Base-by-base conservation (phyloP, 2,113 vertebrate genomes). In the Numida meleagris region DNA sequence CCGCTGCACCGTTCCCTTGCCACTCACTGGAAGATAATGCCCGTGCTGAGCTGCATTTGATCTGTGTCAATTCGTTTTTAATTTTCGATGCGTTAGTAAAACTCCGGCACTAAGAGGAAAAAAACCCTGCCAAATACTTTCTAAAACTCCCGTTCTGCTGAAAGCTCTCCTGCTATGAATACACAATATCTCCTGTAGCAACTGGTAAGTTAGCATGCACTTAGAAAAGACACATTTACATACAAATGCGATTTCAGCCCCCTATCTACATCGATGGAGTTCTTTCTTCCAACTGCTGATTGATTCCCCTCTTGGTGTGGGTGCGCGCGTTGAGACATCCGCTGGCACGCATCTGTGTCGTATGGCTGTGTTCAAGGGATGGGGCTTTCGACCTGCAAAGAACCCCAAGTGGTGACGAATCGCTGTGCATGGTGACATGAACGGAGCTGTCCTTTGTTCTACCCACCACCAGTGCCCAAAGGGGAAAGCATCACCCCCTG, bases 51-150 rank as follows among this genome's bases (percentile, higher is more conserved):
- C 23, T 68, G 93, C 91, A 75, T 86, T 75, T 81, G 95, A 96
- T 96, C 90, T 50, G 29, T 89, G 95, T 92, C 86, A 70, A 90
- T 92, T 96, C 89, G 88, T 94, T 93, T 88, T 96, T 96, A 94
- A 96, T 97, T 94, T 94, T 75, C 92, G 53, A 6, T 4, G 13
- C 79, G 93, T 91, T 94, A 68, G 82, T 92, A 87, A 86, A 95
- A 95, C 82, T 78, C 93, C 1, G 7, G 40, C 84, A 82, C 3
- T 18, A 4, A 8, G 80, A 94, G 90, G 73, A 82, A 33, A 63
- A 40, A 78, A 94, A 80, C 89, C 50, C 73, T 74, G 94, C 89
- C 94, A 96, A 95, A 77, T 67, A 73, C 90, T 94, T 90, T 68
- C 2, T 9, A 73, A 88, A 93, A 65, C 85, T 91, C 92, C 93